Evolutionary conservation across 2,113 vertebrate species (phyloP), one percentile per base, ranked within the genome.

Genomic region (Martes martes): DNA sequence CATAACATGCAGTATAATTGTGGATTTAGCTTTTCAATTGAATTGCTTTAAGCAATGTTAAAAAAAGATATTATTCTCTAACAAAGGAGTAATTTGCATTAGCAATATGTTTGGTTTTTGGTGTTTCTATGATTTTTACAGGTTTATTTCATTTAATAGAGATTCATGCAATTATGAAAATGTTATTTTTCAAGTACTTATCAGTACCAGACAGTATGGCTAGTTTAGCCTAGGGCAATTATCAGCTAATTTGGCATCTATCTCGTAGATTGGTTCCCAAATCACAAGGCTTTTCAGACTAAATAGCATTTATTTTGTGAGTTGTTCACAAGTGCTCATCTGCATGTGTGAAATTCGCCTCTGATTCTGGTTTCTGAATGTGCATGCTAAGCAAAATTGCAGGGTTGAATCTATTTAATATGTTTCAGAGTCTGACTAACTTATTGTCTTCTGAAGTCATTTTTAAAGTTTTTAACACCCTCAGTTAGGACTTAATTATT

Each of bases 131-230:
- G 39, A 88, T 95, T 96, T 95, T 92, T 74, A 33, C 80, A 97
- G 83, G 50, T 95, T 97, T 96, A 59, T 91, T 97, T 97, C 55
- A 94, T 89, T 97, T 96, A 92, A 73, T 73, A 92, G 74, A 96
- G 39, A 97, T 91, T 82, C 90, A 76, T 81, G 33, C 42, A 98
- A 97, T 96, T 95, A 94, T 89, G n/a, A 97, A 96, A 96, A 95
- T 96, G 61, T 80, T 96, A 92, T 93, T 96, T 97, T 97, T 97
- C 69, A 98, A 96, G 83, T 85, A 94, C 69, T 96, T 97, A 96
- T 96, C 96, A 95, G 45, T 94, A 95, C 52, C 87, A 94, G 91
- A 89, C 50, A 97, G 79, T 81, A 78, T 90, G 73, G 45, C 74
- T 95, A 94, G 74, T 84, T 96, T 94, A 89, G 89, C 67, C 50